A percentile compares a stretch with the other conserved stretches of the same genome.
phyloP scores from a whole-genome alignment of 2,888 invertebrate species.

The Hirtodrosophila alboralis region DNA sequence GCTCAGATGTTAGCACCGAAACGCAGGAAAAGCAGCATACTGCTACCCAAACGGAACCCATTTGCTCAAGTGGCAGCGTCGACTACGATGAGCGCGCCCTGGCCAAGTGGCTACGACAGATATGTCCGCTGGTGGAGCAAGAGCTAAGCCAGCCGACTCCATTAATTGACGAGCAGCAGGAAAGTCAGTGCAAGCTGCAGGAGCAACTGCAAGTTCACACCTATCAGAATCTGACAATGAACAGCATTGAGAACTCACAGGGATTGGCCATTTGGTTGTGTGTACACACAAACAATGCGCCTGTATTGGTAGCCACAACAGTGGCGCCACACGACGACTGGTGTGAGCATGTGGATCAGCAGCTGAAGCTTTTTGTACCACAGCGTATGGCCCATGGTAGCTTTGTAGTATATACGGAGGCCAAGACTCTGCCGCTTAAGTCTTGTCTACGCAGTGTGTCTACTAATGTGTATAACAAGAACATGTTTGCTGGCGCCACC shows the following conservation, averaged over 20 bases:
- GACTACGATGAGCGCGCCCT: constrained; percentile 84
- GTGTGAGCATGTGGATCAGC: constrained; percentile 83
- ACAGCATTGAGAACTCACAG: constrained; percentile 60
- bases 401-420: constrained; percentile 76
- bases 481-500: constrained; percentile 82
- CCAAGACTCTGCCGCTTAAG: constrained; percentile 77
- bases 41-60: constrained; percentile 83
- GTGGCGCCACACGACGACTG: constrained; percentile 81
- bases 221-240: constrained; percentile 78
- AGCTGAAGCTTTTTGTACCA: constrained; percentile 77
- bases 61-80: constrained; percentile 9
- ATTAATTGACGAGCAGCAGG: constrained; percentile 42
- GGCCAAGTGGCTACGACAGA: constrained; percentile 84
- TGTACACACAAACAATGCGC: constrained; percentile 82
- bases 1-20: constrained; percentile 58
- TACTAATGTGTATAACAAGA: constrained; percentile 82
- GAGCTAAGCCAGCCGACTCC: constrained; percentile 84
- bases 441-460: constrained; percentile 78
- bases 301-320: constrained; percentile 78
- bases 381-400: constrained; percentile 70
- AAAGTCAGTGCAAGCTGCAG: constrained; percentile 24
- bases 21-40: constrained; percentile 64
- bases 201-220: constrained; percentile 70
- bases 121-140: constrained; percentile 84
- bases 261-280: constrained; percentile 82